Conservation (phyloP, 2,888 invertebrate species). For the Oxyscelio sp. region DNA sequence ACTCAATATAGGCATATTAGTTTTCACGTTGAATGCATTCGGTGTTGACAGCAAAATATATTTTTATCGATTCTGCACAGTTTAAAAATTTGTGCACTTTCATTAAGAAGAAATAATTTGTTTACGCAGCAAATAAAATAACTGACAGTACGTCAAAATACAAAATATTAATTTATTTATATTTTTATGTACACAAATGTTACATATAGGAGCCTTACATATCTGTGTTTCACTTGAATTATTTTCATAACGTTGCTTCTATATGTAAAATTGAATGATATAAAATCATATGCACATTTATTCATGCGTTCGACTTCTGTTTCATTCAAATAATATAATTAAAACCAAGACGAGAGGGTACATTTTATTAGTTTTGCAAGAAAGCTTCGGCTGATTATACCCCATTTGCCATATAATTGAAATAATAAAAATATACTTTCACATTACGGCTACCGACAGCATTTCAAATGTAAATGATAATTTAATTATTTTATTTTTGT, state of each 20-base stretch:
- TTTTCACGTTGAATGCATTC: conserved; percentile 16
- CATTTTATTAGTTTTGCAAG: conserved; percentile 54
- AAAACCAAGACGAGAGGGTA: conserved; percentile 27
- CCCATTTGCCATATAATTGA: conserved; percentile 51
- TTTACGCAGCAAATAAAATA: too few relatives aligned
- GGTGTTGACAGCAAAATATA: conserved; percentile 8
- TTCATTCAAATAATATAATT: conserved; percentile 25
- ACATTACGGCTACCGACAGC: conserved; percentile 15
- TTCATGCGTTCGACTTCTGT: background rate
- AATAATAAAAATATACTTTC: conserved; percentile 44
- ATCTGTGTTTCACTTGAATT: background rate
- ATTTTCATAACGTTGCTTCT: background rate
- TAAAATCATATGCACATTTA: background rate
- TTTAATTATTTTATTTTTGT: conserved; percentile 40
- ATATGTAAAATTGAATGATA: background rate
- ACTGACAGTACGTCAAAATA: too few relatives aligned
- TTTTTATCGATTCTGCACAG: background rate
- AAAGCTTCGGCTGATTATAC: conserved; percentile 36
- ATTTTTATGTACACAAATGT: too few relatives aligned
- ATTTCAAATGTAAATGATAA: conserved; percentile 48
- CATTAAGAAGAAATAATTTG: too few relatives aligned
- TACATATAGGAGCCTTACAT: background rate
- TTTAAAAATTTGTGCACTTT: too few relatives aligned
- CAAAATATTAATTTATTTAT: too few relatives aligned
- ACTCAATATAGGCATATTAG: conserved; percentile 56